Evolutionary conservation across 2,113 vertebrate genomes (phyloP).

Genomic region (Bubo blakistoni): DNA sequence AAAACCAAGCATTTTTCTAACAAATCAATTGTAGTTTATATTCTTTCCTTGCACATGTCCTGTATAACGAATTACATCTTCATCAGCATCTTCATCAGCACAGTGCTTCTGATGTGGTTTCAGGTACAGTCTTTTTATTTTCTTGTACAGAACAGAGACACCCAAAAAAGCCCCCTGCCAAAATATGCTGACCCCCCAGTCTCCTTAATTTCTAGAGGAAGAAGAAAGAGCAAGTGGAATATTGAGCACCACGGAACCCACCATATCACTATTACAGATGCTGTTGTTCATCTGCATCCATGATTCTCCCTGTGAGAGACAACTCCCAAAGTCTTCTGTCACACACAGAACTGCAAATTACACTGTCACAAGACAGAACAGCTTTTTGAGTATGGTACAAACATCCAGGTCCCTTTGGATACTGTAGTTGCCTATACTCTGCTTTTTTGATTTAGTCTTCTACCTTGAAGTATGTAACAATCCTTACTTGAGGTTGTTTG

Average conservation of each 20-base stretch:
- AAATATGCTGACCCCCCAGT: not conserved
- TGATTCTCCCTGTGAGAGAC: not conserved
- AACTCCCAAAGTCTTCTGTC: not conserved
- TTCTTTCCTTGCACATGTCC: not conserved
- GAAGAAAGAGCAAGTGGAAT: not conserved
- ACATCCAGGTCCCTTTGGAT: not conserved
- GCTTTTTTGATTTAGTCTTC: not conserved
- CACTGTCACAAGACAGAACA: not conserved
- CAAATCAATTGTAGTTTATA: not conserved
- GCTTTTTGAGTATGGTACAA: not conserved
- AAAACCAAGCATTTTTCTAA: not conserved
- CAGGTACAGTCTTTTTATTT: not conserved
- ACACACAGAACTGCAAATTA: not conserved
- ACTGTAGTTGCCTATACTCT: not conserved
- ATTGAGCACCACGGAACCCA: not conserved
- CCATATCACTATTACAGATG: not conserved
- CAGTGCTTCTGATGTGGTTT: not conserved
- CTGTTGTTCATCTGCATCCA: not conserved
- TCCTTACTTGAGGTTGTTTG: not conserved
- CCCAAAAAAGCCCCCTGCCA: not conserved
- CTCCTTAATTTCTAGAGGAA: not conserved
- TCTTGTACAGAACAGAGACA: not conserved
- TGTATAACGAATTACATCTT: not conserved
- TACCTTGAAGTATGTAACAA: not conserved
- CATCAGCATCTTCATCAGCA: not conserved